These are phyloP conservation scores for Orthonevra nobilis DNA, from an alignment of 2,888 invertebrate genomes.

Conservation along the genomic window DNA sequence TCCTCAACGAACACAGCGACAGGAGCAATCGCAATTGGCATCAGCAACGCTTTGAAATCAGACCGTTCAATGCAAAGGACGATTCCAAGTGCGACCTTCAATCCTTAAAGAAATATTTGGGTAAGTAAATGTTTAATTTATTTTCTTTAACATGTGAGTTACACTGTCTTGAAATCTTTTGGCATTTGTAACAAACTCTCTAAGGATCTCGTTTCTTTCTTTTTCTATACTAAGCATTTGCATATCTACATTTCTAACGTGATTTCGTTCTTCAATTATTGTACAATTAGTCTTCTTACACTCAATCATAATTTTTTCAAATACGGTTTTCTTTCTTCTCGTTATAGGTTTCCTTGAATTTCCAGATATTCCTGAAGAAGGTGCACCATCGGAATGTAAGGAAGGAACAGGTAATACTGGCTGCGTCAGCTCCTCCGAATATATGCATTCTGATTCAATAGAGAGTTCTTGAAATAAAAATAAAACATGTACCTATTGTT, in stretches of 20 bases:
- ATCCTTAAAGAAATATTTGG: not conserved
- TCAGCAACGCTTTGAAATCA: not conserved
- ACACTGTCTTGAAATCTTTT: conserved; percentile 3
- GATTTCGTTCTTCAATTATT: conserved; percentile 1
- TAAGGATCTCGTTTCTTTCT: conserved; percentile 13
- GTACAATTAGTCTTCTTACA: not conserved
- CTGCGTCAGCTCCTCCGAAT: not conserved
- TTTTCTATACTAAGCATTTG: conserved; percentile 5
- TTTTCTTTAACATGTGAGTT: not conserved
- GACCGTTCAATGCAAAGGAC: too few species aligned
- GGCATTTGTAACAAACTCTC: conserved; percentile 8
- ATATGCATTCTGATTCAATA: not conserved
- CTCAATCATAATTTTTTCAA: not conserved
- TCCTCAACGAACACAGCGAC: not conserved
- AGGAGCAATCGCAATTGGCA: not conserved
- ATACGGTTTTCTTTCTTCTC: conserved; percentile 4
- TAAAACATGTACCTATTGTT: not conserved
- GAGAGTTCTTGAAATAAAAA: not conserved
- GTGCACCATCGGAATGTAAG: not conserved
- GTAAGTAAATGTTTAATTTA: conserved; percentile 1
- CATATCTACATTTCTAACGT: not conserved
- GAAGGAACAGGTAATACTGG: not conserved
- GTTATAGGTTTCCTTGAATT: not conserved
- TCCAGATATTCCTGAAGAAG: not conserved
- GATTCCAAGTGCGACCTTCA: too few species aligned